Base-by-base conservation (phyloP, 2,888 invertebrate genomes). In the Cryptocephalus moraei region DNA sequence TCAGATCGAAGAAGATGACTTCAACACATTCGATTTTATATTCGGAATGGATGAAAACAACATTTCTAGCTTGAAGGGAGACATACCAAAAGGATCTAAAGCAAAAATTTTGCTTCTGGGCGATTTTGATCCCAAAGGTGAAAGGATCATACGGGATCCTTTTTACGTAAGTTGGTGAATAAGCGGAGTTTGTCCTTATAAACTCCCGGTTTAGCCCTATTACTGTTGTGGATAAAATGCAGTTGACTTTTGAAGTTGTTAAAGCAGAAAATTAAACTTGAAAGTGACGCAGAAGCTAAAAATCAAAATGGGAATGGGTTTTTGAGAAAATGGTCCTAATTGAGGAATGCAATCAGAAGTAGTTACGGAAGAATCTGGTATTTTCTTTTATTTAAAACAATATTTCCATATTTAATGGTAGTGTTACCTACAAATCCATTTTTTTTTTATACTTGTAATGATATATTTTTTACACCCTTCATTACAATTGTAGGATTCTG, bases 21-120 rank as follows among this genome's bases (percentile, higher is more conserved):
- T 91, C 61, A 66, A 75, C 9, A 73, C 79, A 9, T 96, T 85
- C 68, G 86, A 94, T 69, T 90, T 80, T 67, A 93, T 96, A 58
- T 91, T 96, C 74, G 95, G 94, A 8, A 95, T 95, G 94, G 96
- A 96, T 67, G 78, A 89, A 47, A 80, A 81, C 10, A 96, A 95
- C 65, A 91, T 95, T 72, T 69, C 67, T 8, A 81, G 83, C 56
- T 69, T 91, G 46, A 76, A 78, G 33, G 70, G 71, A 32, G 71
- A 75, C 57, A 80, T 83, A 33, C 87, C 89, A 1, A 68, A 74
- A 45, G 73, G 75, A 22, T 73, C 77, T 49, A 84, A 78, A 63
- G 89, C 92, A 0, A 79, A 84, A 64, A 73, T 94, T 38, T 73
- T 87, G 14, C 72, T 92, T 45, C 77, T 96, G 43, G 94, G 94